These are phyloP conservation scores for Orestias chungarensis DNA, from an alignment of 2,797 vertebrate species.

Conservation along the genomic window DNA sequence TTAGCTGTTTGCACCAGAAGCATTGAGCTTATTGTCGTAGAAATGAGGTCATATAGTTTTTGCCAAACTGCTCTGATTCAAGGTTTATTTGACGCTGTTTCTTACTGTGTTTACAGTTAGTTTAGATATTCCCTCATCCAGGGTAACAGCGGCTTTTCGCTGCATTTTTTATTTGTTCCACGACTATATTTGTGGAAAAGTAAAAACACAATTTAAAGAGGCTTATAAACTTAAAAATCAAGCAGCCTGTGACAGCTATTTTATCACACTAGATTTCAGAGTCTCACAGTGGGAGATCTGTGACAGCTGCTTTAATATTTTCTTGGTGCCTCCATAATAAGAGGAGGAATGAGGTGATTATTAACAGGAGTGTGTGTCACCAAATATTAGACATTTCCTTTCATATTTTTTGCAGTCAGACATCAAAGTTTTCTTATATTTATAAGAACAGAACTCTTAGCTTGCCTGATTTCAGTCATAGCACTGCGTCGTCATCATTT, in stretches of 20 bases:
- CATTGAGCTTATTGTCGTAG: not conserved
- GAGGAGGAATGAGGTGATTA: slow-evolving; percentile 8
- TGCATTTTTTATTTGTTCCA: not conserved
- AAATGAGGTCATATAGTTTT: not conserved
- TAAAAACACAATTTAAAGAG: slow-evolving; percentile 7
- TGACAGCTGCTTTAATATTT: slow-evolving; percentile 9
- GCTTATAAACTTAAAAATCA: not conserved
- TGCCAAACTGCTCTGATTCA: not conserved
- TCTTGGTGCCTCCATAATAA: slow-evolving; percentile 2
- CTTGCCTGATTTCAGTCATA: not conserved
- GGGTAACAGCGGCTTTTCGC: not conserved
- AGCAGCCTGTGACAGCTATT: slow-evolving; percentile 5
- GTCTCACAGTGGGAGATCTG: not conserved
- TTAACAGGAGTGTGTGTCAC: slow-evolving; percentile 9
- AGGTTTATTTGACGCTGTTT: not conserved
- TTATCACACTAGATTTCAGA: not conserved
- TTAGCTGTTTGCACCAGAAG: slow-evolving; percentile 1
- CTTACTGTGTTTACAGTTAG: not conserved
- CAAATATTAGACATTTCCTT: slow-evolving; percentile 7
- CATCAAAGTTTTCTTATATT: not conserved
- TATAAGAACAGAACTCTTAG: slow-evolving; percentile 7
- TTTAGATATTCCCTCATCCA: not conserved
- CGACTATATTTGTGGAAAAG: not conserved
- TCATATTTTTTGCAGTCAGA: slow-evolving; percentile 7
- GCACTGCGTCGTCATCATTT: not conserved